Base-by-base conservation (phyloP, 2,888 invertebrate genomes). In the Branchinecta sandiegonensis region DNA sequence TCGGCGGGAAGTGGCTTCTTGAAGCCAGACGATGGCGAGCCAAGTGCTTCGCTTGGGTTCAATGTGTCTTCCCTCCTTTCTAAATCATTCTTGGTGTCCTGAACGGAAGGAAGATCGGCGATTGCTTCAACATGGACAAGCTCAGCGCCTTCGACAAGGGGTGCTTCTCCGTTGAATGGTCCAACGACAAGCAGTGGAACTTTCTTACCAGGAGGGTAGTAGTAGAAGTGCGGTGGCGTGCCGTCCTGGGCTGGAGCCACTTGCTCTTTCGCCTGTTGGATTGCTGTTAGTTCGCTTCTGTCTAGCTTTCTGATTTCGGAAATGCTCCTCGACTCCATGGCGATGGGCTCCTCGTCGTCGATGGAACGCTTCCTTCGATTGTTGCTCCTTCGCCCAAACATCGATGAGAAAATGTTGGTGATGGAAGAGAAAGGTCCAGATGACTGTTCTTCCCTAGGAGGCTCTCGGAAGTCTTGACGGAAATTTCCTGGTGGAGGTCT, bases 181-280 rank as follows among this genome's bases (percentile, higher is more conserved):
- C 69, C 69, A 12, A 69, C 69, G 17, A 69, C 69, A 12, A 69
- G 65, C 17, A 65, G 68, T 13, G 69, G 69, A 14, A 56, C 56
- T 14, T n/a, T 56, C 17, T 56, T 56, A 56, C 56, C 56, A 1
- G 56, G 56, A 9, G 56, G 56, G 56, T 56, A 56, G 56, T 56
- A 56, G 17, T 56, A 56, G 17, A 56, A 56, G 17, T 56, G 56
- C n/a, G 56, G 56, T 14, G 56, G 56, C 8, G 17, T 8, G 8
- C 56, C 56, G 17, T 56, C 56, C 9, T 56, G n/a, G n/a, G 8
- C 14, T 14, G n/a, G 17, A 14, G 56, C 17, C 8, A 14, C 56
- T 14, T 56, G n/a, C 17, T 17, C 56, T 56, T 56, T 56, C 17
- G 17, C n/a, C 9, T 56, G n/a, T 56, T 56, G 14, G 9, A 56